Evolutionary conservation across 2,797 vertebrate genomes (phyloP), one percentile per base, ranked within the genome.

Genomic region (Ispidina lecontei): DNA sequence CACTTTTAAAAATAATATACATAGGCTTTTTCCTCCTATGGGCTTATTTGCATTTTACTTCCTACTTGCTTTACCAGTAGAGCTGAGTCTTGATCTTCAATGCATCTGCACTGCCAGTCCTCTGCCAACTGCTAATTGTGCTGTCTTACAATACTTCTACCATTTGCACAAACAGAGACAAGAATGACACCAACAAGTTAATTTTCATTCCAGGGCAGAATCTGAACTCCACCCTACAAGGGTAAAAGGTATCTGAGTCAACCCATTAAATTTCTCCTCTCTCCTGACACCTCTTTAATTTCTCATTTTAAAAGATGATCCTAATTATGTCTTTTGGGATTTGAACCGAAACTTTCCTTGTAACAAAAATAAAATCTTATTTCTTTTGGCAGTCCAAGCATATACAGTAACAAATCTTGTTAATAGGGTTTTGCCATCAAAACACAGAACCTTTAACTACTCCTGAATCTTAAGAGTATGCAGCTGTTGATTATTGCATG

Each of bases 251-350:
- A 70, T 82, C 69, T 77, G 54, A 84, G 62, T 65, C 84, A 94
- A 87, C 28, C 72, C 77, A 87, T 93, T 84, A 89, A 55, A 77
- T 31, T 55, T 74, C 59, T 85, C 31, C 52, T 0, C 0, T 74
- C 65, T 94, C 87, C 62, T 82, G 90, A 86, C 60, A 93, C 44
- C 62, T 87, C 83, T 93, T 79, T 91, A 84, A 91, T 93, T 76
- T 89, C 84, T 90, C 58, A 71, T 93, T 93, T 91, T 90, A 90
- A 91, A 92, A 90, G 67, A 93, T 60, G 65, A 68, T 90, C 67
- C 88, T 94, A 95, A 95, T 90, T 80, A 87, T 7, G 54, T 23
- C 81, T 90, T 90, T 72, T 0, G 39, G 64, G 76, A 89, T 83
- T 86, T 73, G 39, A 92, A 93, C 29, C 1, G 2, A 81, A 90